Evolutionary conservation across 2,797 vertebrate genomes (phyloP), one percentile per base, ranked within the genome.

Genomic region (Jordanella pulchra): DNA sequence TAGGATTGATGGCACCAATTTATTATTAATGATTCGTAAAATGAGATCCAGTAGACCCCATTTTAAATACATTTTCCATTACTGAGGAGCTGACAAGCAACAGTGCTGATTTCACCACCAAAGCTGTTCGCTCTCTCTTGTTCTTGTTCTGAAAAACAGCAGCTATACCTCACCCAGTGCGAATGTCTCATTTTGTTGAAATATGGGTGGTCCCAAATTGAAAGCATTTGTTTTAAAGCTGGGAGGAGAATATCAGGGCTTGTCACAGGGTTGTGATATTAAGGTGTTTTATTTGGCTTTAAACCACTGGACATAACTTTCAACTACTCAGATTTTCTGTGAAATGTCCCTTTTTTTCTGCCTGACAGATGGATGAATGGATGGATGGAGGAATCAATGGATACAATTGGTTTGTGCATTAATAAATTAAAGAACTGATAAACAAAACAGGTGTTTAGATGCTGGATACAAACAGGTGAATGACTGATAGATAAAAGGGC

Each of bases 1-100:
- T 94, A 94, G 93, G 92, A 95, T 93, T 94, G 93, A 95, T 95
- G 93, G 93, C 91, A 86, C 88, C 93, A 93, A 94, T 95, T 94
- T 93, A 95, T 95, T 95, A 95, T 95, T 95, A 95, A 95, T 95
- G 94, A 94, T 93, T 93, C 93, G 92, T 94, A 95, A 94, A 95
- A 95, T 95, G 93, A 95, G 93, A 93, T 95, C 92, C 93, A 94
- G 93, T 93, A 93, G 92, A 91, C 92, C 91, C 93, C 92, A 93
- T 95, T 94, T 94, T 94, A 95, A 95, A 94, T 93, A 94, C 89
- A 94, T 94, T 94, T 94, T 95, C 91, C 89, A 95, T 95, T 94
- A 93, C 73, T 67, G 79, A 85, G 88, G 60, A 90, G 89, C 90
- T 92, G 93, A 93, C 88, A 90, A 87, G 91, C 89, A 92, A 89